Percentiles rank a stretch among this genome's conserved stretches.
phyloP scores from a whole-genome alignment of 2,797 vertebrate genomes.

The Danio aesculapii region DNA sequence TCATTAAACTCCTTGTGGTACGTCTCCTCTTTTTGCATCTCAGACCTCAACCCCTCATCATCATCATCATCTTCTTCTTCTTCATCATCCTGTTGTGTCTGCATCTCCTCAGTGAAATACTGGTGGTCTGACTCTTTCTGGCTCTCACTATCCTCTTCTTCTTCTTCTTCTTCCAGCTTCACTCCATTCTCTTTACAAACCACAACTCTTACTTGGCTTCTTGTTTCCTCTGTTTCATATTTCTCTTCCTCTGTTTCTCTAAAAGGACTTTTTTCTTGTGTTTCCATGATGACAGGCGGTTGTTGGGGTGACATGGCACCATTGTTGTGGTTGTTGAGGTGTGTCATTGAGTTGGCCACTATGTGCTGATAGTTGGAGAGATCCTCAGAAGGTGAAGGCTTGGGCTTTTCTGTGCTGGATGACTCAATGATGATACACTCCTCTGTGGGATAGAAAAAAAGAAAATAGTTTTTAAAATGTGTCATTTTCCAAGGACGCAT shows the following conservation, averaged over 20 bases:
- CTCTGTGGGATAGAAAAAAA: conserved; percentile 67
- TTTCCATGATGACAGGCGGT: conserved; percentile 68
- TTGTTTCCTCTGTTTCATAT: conserved; percentile 67
- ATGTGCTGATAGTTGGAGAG: conserved; percentile 85
- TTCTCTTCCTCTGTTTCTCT: conserved; percentile 72
- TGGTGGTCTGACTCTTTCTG: conserved; percentile 66
- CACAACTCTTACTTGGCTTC: conserved; percentile 57
- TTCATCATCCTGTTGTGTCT: conserved; percentile 50
- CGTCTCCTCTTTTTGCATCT: conserved; percentile 54
- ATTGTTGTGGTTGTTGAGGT: conserved; percentile 80
- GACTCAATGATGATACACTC: conserved; percentile 78
- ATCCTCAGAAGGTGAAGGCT: conserved; percentile 64
- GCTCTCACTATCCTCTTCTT: conserved; percentile 69
- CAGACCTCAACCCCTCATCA: conserved; percentile 24
- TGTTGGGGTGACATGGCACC: conserved; percentile 33
- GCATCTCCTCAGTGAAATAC: conserved; percentile 66
- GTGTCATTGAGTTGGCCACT: conserved; percentile 89
- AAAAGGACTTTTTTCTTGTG: conserved; percentile 55
- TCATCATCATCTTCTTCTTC: conserved; percentile 3
- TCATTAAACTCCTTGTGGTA: conserved; percentile 56
- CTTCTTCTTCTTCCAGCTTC: conserved; percentile 75
- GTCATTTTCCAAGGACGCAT: not conserved
- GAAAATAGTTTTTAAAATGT: not conserved
- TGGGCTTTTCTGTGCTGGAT: conserved; percentile 61
- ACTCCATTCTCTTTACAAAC: conserved; percentile 67